Evolutionary conservation across 1,140 invertebrate genomes (phyloP), one percentile per base, ranked within the genome.

Genomic region (Lordiphosa stackelbergi): DNA sequence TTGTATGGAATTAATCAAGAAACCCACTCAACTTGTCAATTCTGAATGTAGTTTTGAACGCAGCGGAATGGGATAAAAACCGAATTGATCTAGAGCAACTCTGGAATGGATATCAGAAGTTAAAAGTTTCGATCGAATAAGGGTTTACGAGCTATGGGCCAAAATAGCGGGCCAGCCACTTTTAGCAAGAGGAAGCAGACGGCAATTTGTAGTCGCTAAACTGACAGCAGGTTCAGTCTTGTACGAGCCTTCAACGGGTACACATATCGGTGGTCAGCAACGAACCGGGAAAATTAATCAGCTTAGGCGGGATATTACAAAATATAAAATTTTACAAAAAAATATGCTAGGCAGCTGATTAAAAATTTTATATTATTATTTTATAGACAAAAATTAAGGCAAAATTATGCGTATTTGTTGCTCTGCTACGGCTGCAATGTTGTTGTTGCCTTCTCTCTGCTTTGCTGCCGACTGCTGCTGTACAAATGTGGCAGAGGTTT

Each of bases 1-100:
- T 87, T 86, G 77, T 87, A 87, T 87, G 85, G 68, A 72, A 73
- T 69, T 73, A 83, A 75, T 87, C 85, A 87, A 79, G 85, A 86
- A 87, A 86, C 85, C 85, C 85, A 79, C 85, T 86, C 72, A 69
- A 66, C 37, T 56, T 59, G 69, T 84, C 70, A 85, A 65, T 69
- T 73, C 9, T 45, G 36, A 37, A 71, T 56, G 37, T 55, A 51
- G 43, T 55, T 73, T 86, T 87, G 66, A 79, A 77, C 66, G 47
- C 5, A 85, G 40, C 60, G 12, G 2, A 2, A 31, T 35, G 24
- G 3, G 37, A 57, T 41, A 54, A 40, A 51, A 38, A 11, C 38
- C 51, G 64, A 73, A 69, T 58, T 70, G 36, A 77, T 61, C 64
- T 43, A 19, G 13, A 71, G 16, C 38, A n/a, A 40, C 52, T 37